phyloP scores from a whole-genome alignment of 2,888 invertebrate genomes.

The Biston betularia region DNA sequence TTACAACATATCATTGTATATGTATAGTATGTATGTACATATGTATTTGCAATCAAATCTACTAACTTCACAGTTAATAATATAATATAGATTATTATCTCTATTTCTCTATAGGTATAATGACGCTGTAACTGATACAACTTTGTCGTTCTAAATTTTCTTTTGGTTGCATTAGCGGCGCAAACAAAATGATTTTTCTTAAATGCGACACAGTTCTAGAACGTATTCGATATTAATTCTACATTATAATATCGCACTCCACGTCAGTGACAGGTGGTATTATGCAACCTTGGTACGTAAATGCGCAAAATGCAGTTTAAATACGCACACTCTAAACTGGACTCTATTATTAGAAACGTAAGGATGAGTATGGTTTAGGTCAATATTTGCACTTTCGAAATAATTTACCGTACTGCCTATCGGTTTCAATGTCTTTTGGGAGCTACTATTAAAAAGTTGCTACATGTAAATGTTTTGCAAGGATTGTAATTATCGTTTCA shows the following conservation, averaged over 20 bases:
- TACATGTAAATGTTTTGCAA: conserved; percentile 12
- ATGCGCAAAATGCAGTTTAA: conserved; percentile 35
- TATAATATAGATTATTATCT: conserved; percentile 12
- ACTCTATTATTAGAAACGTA: conserved; percentile 8
- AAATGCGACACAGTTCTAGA: conserved; percentile 9
- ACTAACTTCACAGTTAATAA: not conserved
- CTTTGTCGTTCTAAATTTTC: conserved; percentile 1
- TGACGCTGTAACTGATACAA: conserved; percentile 3
- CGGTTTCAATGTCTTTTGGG: conserved; percentile 27
- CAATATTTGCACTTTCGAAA: conserved; percentile 31
- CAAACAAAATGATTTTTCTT: not conserved
- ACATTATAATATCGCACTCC: conserved; percentile 33
- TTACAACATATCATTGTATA: conserved; percentile 6
- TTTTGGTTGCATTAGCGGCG: not conserved
- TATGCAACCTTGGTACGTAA: conserved; percentile 52
- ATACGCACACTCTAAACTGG: conserved; percentile 11
- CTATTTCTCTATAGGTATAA: conserved; percentile 1
- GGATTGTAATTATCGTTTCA: not conserved
- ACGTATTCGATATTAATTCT: not conserved
- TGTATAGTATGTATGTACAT: too few relatives aligned
- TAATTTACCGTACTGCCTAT: conserved; percentile 20
- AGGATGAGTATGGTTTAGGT: conserved; percentile 4
- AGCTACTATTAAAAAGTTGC: conserved; percentile 25
- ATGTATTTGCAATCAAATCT: conserved; percentile 3
- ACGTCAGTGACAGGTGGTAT: conserved; percentile 50